phyloP scores from a whole-genome alignment of 2,113 vertebrate genomes.

The Lamprotornis superbus region DNA sequence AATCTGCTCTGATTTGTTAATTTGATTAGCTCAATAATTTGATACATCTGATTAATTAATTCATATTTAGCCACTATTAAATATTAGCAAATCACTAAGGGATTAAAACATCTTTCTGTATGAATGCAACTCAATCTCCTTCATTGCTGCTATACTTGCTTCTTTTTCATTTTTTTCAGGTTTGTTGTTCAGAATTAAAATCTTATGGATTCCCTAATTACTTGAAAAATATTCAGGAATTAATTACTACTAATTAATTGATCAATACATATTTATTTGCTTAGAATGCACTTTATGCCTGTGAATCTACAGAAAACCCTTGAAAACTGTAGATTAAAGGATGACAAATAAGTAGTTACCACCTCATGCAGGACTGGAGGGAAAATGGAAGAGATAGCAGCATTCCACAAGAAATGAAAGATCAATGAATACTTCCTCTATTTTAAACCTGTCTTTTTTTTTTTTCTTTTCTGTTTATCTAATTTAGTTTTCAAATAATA shows the following conservation, averaged over 20 bases:
- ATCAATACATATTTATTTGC: neutral
- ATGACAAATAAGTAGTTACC: neutral
- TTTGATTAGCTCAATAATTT: neutral
- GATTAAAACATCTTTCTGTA: neutral
- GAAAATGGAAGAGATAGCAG: neutral
- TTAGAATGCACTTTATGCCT: neutral
- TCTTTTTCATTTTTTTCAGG: neutral
- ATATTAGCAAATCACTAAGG: neutral
- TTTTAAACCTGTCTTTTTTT: rapidly evolving
- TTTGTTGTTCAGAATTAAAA: neutral
- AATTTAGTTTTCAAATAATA: neutral
- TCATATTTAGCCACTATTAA: neutral
- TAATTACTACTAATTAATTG: neutral
- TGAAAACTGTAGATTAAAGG: neutral
- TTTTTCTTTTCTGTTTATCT: neutral
- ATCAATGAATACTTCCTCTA: neutral
- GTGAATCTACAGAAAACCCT: neutral
- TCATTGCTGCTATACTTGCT: neutral
- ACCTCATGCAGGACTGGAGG: neutral
- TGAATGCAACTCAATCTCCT: neutral
- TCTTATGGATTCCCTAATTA: neutral
- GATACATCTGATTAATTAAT: neutral
- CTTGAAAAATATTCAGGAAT: neutral
- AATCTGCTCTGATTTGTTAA: neutral
- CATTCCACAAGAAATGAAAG: neutral